Conservation (phyloP, 2,113 vertebrate species). For the Danionella cerebrum region DNA sequence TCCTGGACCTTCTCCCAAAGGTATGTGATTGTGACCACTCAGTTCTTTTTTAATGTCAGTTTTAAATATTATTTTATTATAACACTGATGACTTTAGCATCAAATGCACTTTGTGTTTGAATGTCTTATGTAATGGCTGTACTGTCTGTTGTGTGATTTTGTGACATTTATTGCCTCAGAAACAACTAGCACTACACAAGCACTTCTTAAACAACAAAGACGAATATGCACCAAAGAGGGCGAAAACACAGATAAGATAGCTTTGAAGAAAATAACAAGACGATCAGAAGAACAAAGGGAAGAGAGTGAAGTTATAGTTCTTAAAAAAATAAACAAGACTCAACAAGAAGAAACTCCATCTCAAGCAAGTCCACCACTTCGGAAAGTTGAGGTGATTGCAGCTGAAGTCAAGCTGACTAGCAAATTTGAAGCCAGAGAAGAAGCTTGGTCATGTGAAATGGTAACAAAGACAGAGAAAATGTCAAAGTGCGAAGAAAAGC, state of each 20-base stretch:
- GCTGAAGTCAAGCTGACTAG: conserved; percentile 25
- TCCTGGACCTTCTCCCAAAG: conserved; percentile 84
- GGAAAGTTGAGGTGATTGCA: conserved; percentile 28
- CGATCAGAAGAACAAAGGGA: conserved; percentile 48
- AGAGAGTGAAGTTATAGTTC: conserved; percentile 49
- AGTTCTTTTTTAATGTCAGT: background rate
- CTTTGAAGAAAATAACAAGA: conserved; percentile 53
- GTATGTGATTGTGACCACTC: conserved; percentile 56
- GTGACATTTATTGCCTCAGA: conserved; percentile 59
- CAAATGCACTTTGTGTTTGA: conserved; percentile 14
- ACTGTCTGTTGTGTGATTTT: conserved; percentile 38
- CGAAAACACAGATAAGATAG: conserved; percentile 46
- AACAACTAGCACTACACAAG: conserved; percentile 53
- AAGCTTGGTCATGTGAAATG: conserved; percentile 8
- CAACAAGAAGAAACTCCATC: conserved; percentile 43
- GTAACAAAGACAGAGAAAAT: conserved; percentile 39
- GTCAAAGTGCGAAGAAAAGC: conserved; percentile 27
- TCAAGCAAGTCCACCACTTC: conserved; percentile 43
- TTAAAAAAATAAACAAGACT: conserved; percentile 52
- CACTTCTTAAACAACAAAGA: conserved; percentile 62
- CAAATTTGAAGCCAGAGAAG: conserved; percentile 43
- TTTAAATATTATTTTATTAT: background rate
- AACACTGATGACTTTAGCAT: background rate
- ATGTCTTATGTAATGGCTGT: conserved; percentile 33
- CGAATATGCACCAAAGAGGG: conserved; percentile 58